These are phyloP conservation scores for Turdus rufiventris DNA, from an alignment of 2,113 vertebrate species.

Conservation along the genomic window DNA sequence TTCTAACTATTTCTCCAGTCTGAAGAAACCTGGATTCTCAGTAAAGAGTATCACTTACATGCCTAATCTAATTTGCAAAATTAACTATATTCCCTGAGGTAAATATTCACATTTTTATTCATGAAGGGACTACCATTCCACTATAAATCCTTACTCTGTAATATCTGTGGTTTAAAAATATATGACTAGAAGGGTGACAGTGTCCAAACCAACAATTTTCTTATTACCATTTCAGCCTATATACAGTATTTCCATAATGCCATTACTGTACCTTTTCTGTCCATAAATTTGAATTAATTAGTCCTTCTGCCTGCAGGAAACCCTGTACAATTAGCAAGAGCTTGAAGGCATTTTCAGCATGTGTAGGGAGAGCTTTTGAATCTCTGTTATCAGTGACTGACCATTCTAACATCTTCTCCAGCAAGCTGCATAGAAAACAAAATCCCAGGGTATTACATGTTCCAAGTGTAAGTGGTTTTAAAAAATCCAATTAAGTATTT, in stretches of 20 bases:
- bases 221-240: background rate
- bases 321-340: slow-evolving; percentile 90
- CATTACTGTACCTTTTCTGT: slow-evolving; percentile 83
- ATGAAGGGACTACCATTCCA: background rate
- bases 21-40: background rate
- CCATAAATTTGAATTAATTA: slow-evolving; percentile 87
- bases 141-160: background rate
- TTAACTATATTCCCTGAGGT: background rate
- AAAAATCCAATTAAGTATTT: slow-evolving; percentile 43
- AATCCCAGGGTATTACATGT: slow-evolving; percentile 17
- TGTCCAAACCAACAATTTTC: background rate
- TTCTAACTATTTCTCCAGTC: background rate
- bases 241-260: background rate
- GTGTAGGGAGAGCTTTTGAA: slow-evolving; percentile 79
- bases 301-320: slow-evolving; percentile 92
- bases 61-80: background rate
- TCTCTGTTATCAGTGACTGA: slow-evolving; percentile 90
- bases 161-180: background rate
- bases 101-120: background rate
- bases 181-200: background rate
- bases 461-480: background rate
- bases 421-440: slow-evolving; percentile 77
- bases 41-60: background rate
- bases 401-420: slow-evolving; percentile 96
- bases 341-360: slow-evolving; percentile 90